Evolutionary conservation across 2,888 invertebrate species (phyloP).

Genomic region (Drosophila eohydei): DNA sequence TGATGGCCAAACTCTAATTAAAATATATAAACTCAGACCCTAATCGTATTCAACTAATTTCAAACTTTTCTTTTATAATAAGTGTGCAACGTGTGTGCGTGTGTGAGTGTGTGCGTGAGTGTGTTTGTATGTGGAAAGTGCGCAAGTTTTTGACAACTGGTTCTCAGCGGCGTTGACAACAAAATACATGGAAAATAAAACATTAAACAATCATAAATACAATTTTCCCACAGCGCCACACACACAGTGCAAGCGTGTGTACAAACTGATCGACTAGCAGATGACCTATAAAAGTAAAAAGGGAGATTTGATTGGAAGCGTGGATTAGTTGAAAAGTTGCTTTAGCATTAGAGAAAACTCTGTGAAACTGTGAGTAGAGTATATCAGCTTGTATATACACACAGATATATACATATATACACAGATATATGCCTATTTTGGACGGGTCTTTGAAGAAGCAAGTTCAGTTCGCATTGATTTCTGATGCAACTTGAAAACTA

Average conservation of each 20-base stretch:
- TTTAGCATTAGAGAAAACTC: background rate
- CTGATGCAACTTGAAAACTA: too few species aligned
- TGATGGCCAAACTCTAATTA: conserved; percentile 59
- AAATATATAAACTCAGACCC: conserved; percentile 55
- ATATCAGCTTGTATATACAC: background rate
- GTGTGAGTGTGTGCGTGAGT: background rate
- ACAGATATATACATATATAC: background rate
- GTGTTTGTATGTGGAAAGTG: conserved; percentile 26
- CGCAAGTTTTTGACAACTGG: conserved; percentile 44
- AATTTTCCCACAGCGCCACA: conserved; percentile 70
- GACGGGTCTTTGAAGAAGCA: background rate
- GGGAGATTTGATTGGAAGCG: background rate
- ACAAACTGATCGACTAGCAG: background rate
- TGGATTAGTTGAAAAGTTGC: background rate
- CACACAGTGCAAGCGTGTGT: conserved; percentile 30
- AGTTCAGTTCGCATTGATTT: too few species aligned
- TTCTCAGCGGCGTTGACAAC: conserved; percentile 36
- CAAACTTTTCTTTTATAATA: conserved; percentile 12
- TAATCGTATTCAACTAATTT: conserved; percentile 15
- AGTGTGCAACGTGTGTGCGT: conserved; percentile 1
- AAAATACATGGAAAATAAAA: conserved; percentile 73
- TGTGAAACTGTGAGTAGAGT: background rate
- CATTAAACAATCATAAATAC: conserved; percentile 76
- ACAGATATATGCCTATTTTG: background rate
- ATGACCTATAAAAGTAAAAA: background rate